A percentile compares a stretch with the other conserved stretches of the same genome.
These are phyloP conservation scores for Achroia grisella DNA, from an alignment of 1,140 invertebrate species.

Conservation along the genomic window DNA sequence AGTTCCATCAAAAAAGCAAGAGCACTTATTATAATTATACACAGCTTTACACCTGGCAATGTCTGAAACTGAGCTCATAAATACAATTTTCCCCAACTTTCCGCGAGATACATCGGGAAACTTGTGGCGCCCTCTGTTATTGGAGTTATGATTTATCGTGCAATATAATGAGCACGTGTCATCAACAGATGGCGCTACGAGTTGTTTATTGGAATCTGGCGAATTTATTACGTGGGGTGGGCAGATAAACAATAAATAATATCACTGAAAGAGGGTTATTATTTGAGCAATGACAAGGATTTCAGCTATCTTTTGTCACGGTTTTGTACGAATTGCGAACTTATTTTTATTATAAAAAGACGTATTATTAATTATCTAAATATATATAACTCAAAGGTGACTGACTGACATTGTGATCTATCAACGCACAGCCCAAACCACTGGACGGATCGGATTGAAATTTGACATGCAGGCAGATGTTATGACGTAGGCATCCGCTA, in stretches of 20 bases:
- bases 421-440: too few species aligned
- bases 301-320: too few species aligned
- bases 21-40: slow-evolving; percentile 1
- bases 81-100: slow-evolving; percentile 41
- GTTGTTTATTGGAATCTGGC: slow-evolving; percentile 51
- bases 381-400: too few species aligned
- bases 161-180: slow-evolving; percentile 43
- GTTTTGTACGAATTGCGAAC: too few species aligned
- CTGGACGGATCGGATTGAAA: too few species aligned
- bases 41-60: neutral
- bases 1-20: neutral
- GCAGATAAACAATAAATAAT: neutral
- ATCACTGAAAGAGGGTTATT: too few species aligned
- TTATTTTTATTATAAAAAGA: too few species aligned
- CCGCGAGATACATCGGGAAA: slow-evolving; percentile 42
- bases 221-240: slow-evolving; percentile 39
- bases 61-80: slow-evolving; percentile 25
- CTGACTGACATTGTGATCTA: too few species aligned
- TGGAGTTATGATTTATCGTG: slow-evolving; percentile 46
- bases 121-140: slow-evolving; percentile 55
- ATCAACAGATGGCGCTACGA: slow-evolving; percentile 51
- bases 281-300: too few species aligned
- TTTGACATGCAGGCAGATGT: too few species aligned
- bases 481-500: too few species aligned
- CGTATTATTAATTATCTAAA: too few species aligned